Evolutionary conservation across 2,797 vertebrate genomes (phyloP).

Genomic region (Aselliscus stoliczkanus): DNA sequence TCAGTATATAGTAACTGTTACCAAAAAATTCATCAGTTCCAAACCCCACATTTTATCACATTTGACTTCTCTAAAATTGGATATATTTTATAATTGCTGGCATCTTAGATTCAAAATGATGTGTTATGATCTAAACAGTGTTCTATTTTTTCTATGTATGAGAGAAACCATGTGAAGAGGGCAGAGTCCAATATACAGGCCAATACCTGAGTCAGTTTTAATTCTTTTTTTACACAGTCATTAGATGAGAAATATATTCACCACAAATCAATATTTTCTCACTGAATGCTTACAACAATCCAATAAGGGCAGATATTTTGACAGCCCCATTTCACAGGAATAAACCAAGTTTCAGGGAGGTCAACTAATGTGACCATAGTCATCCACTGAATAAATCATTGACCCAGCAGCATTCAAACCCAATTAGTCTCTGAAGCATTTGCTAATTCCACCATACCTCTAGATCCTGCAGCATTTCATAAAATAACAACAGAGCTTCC

Average conservation of each 20-base stretch:
- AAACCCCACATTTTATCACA: not conserved
- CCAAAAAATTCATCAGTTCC: not conserved
- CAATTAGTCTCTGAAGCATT: slow-evolving; percentile 6
- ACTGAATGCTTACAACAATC: not conserved
- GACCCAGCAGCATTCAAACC: not conserved
- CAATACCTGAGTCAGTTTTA: not conserved
- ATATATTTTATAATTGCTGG: not conserved
- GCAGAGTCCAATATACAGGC: not conserved
- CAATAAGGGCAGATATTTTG: slow-evolving; percentile 17
- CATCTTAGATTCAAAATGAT: not conserved
- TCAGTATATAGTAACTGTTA: not conserved
- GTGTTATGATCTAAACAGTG: not conserved
- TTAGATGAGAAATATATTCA: not conserved
- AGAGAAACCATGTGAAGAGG: not conserved
- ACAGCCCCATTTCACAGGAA: slow-evolving; percentile 26
- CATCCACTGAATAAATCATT: not conserved
- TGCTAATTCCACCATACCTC: not conserved
- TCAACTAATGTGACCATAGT: not conserved
- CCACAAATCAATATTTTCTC: slow-evolving; percentile 7
- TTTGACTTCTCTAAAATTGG: not conserved
- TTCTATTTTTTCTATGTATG: not conserved
- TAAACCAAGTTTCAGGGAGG: slow-evolving; percentile 6
- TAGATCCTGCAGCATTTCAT: not conserved
- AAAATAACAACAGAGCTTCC: slow-evolving; percentile 16
- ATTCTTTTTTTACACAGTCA: slow-evolving; percentile 20